Evolutionary conservation across 2,797 vertebrate species (phyloP).

Genomic region (Sparidentex hasta): DNA sequence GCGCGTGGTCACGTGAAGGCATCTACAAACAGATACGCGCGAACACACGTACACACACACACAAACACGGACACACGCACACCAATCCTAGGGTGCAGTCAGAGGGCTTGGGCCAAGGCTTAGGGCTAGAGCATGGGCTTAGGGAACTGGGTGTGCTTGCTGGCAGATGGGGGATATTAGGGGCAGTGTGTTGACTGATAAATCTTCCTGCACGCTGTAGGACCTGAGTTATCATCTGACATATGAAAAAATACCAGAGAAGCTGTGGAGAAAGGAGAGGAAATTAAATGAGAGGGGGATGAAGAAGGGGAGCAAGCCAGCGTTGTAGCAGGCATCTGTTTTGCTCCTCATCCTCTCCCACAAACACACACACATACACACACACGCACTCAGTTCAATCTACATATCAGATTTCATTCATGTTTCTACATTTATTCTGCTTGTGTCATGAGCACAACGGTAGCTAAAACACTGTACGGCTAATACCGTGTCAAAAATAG

Average conservation of each 20-base stretch:
- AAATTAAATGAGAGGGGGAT: conserved; percentile 69
- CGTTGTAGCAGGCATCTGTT: conserved; percentile 57
- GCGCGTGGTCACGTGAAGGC: conserved; percentile 44
- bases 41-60: conserved; percentile 16
- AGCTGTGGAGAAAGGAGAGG: conserved; percentile 69
- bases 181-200: conserved; percentile 79
- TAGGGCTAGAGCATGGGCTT: conserved; percentile 59
- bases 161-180: conserved; percentile 69
- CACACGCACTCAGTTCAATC: conserved; percentile 42
- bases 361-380: conserved; percentile 34
- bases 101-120: conserved; percentile 62
- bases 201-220: conserved; percentile 76
- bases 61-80: conserved; percentile 26
- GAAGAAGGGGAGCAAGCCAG: conserved; percentile 55
- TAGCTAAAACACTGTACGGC: conserved; percentile 49
- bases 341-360: conserved; percentile 48
- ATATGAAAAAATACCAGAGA: conserved; percentile 83
- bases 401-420: conserved; percentile 61
- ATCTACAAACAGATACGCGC: neutral
- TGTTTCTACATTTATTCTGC: conserved; percentile 59
- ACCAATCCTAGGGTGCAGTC: conserved; percentile 58
- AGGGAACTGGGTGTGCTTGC: conserved; percentile 66
- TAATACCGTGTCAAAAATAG: conserved; percentile 64
- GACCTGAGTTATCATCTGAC: conserved; percentile 82
- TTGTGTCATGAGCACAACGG: conserved; percentile 51